phyloP scores from a whole-genome alignment of 2,113 vertebrate genomes.

The Menidia beryllina region DNA sequence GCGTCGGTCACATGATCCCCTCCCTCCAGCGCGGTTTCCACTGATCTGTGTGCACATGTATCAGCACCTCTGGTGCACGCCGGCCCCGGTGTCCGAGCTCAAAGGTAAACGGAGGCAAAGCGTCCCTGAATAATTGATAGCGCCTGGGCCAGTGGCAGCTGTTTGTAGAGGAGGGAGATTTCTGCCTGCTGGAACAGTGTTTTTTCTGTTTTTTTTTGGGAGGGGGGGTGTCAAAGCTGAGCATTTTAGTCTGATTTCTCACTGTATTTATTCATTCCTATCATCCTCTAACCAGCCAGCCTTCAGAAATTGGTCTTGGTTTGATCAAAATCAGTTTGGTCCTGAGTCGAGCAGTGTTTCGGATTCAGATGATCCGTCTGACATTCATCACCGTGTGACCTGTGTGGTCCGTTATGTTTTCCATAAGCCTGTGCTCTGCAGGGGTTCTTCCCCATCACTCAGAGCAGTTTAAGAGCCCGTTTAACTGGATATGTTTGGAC shows the following conservation, averaged over 20 bases:
- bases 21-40: conserved; percentile 7
- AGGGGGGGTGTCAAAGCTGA: conserved; percentile 16
- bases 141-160: conserved; percentile 55
- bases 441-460: background rate
- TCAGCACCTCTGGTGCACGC: conserved; percentile 22
- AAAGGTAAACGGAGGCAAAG: conserved; percentile 74
- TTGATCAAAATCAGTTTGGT: conserved; percentile 5
- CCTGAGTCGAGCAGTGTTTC: too few relatives aligned
- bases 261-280: conserved; percentile 11
- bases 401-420: too few relatives aligned
- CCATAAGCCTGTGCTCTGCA: too few relatives aligned
- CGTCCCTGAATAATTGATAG: conserved; percentile 77
- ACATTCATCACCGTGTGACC: too few relatives aligned
- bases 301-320: too few relatives aligned
- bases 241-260: too few relatives aligned
- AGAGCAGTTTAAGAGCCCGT: background rate
- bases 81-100: conserved; percentile 60
- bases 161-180: conserved; percentile 55
- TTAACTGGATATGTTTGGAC: background rate
- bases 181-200: conserved; percentile 39
- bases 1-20: background rate
- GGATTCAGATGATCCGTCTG: too few relatives aligned
- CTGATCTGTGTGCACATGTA: conserved; percentile 6
- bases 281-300: background rate
- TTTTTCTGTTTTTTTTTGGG: too few relatives aligned